These are phyloP conservation scores for Eumerus sabulonum DNA, from an alignment of 2,888 invertebrate genomes.

Conservation along the genomic window DNA sequence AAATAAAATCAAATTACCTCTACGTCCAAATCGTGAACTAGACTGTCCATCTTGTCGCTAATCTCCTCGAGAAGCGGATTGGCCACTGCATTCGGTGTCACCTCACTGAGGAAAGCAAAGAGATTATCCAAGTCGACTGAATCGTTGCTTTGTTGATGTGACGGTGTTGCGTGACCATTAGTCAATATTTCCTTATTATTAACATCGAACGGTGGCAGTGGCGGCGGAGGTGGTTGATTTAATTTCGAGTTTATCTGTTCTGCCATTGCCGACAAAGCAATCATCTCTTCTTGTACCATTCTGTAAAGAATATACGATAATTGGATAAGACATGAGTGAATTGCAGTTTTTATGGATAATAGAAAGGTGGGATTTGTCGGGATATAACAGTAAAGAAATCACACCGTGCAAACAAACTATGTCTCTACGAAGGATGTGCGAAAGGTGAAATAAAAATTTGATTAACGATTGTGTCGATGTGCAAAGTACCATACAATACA, in stretches of 20 bases:
- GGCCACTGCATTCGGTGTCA: constrained; percentile 82
- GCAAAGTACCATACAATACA: too few species aligned
- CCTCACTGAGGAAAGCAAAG: constrained; percentile 93
- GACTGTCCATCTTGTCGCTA: constrained; percentile 89
- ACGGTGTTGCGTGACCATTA: constrained; percentile 71
- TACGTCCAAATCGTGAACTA: constrained; percentile 89
- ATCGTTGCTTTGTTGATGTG: constrained; percentile 80
- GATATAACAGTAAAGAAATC: constrained; percentile 24
- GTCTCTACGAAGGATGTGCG: constrained; percentile 13
- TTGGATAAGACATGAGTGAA: background rate
- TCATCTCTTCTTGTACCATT: constrained; percentile 85
- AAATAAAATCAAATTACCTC: constrained; percentile 80
- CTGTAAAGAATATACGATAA: constrained; percentile 78
- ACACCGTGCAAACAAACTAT: constrained; percentile 60
- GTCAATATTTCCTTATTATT: constrained; percentile 58
- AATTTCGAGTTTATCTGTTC: constrained; percentile 85
- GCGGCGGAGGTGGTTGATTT: constrained; percentile 68
- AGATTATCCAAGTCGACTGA: constrained; percentile 93
- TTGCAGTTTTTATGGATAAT: constrained; percentile 25
- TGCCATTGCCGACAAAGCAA: constrained; percentile 85
- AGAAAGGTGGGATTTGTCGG: constrained; percentile 27
- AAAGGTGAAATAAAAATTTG: too few species aligned
- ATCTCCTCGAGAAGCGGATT: constrained; percentile 89
- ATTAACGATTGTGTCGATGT: too few species aligned
- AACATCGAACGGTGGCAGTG: constrained; percentile 64